These are phyloP conservation scores for Rosalia funebris DNA, from an alignment of 2,888 invertebrate species.

Conservation along the genomic window DNA sequence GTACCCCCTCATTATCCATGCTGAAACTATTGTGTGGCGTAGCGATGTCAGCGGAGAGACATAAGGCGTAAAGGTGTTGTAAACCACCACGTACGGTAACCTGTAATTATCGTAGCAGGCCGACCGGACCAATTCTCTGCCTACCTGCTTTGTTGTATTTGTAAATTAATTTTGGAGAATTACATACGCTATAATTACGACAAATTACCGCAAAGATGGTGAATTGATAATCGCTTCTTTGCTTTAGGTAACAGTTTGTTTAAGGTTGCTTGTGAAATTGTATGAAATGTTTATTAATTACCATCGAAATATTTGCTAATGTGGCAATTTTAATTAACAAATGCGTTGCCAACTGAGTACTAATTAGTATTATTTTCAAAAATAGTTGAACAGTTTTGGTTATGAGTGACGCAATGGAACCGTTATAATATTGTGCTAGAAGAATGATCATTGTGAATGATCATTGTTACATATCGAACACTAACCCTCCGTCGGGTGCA, in stretches of 20 bases:
- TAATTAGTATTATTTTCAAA: too few species aligned
- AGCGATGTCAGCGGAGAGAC: constrained; percentile 27
- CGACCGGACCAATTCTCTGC: constrained; percentile 42
- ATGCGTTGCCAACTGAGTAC: too few species aligned
- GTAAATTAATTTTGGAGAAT: constrained; percentile 35
- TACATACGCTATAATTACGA: constrained; percentile 26
- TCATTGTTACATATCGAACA: too few species aligned
- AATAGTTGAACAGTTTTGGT: too few species aligned
- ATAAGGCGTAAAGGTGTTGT: constrained; percentile 41
- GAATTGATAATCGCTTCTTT: neutral
- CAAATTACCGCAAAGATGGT: neutral
- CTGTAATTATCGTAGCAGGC: constrained; percentile 47
- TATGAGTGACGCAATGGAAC: too few species aligned
- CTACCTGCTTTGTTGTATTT: constrained; percentile 37
- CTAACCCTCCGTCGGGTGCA: too few species aligned
- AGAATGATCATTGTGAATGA: too few species aligned
- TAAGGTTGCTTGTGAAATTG: neutral
- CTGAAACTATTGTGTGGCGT: constrained; percentile 35
- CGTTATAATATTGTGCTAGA: too few species aligned
- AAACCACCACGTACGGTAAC: constrained; percentile 39
- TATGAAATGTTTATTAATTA: too few species aligned
- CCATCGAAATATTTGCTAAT: too few species aligned
- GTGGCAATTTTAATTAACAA: too few species aligned
- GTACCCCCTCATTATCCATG: constrained; percentile 47
- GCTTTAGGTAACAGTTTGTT: neutral